Evolutionary conservation across 2,797 vertebrate genomes (phyloP).

Genomic region (Staurois parvus): DNA sequence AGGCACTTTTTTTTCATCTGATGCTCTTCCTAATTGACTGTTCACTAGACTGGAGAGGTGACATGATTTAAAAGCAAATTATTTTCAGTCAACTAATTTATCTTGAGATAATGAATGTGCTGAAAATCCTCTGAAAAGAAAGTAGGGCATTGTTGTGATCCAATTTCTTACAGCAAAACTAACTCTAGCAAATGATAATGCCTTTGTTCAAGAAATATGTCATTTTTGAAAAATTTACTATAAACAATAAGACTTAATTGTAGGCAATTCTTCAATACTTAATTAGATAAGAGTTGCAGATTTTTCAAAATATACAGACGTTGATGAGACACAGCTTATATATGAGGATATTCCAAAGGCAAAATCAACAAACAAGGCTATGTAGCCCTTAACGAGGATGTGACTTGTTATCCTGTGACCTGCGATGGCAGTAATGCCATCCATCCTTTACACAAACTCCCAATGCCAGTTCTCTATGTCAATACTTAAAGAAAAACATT

Average conservation of each 20-base stretch:
- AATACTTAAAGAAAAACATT: background rate
- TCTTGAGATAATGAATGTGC: conserved; percentile 63
- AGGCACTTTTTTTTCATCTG: conserved; percentile 45
- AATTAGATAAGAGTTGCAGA: conserved; percentile 10
- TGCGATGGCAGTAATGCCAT: background rate
- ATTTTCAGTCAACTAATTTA: conserved; percentile 65
- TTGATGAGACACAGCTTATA: background rate
- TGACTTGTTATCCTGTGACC: background rate
- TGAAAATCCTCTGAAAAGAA: conserved; percentile 39
- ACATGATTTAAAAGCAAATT: conserved; percentile 63
- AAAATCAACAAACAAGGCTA: background rate
- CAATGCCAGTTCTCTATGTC: background rate
- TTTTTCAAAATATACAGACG: background rate
- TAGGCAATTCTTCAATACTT: conserved; percentile 16
- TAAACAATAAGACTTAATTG: conserved; percentile 35
- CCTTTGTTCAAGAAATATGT: conserved; percentile 33
- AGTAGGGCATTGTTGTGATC: conserved; percentile 60
- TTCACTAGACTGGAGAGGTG: conserved; percentile 55
- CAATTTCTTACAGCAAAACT: conserved; percentile 50
- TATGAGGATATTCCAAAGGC: background rate
- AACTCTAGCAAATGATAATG: conserved; percentile 31
- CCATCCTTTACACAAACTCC: background rate
- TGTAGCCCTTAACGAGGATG: background rate
- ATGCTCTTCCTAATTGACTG: conserved; percentile 60
- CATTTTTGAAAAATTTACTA: conserved; percentile 30